phyloP scores from a whole-genome alignment of 2,113 vertebrate species.

The Mellivora capensis region DNA sequence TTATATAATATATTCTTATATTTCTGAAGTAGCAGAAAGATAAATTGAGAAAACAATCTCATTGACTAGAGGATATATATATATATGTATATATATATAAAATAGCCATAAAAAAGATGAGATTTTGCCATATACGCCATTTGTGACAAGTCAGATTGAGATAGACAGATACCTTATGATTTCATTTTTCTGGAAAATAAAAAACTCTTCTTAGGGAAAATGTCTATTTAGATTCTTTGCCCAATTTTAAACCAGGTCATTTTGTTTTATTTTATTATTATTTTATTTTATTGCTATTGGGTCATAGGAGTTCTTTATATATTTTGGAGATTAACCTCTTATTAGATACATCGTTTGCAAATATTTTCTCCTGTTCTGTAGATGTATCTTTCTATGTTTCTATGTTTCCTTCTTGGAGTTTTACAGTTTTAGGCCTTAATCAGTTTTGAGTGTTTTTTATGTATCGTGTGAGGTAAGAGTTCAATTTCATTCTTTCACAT shows the following conservation, averaged over 20 bases:
- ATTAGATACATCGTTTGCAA: not conserved
- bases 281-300: not conserved
- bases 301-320: not conserved
- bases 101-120: not conserved
- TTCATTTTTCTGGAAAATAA: constrained; percentile 65
- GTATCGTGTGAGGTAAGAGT: not conserved
- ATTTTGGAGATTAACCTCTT: not conserved
- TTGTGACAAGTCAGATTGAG: not conserved
- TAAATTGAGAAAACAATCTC: not conserved
- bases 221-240: not conserved
- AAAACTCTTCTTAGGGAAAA: not conserved
- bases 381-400: not conserved
- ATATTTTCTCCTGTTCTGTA: not conserved
- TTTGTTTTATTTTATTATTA: not conserved
- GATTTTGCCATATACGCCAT: not conserved
- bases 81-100: not conserved
- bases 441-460: not conserved
- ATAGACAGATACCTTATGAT: not conserved
- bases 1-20: too few species aligned
- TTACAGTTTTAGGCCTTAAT: not conserved
- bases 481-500: not conserved
- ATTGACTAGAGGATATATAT: not conserved
- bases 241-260: not conserved
- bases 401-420: not conserved
- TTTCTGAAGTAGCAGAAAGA: not conserved